Conservation (phyloP, 2,888 invertebrate species). For the Epistrophe eligans region DNA sequence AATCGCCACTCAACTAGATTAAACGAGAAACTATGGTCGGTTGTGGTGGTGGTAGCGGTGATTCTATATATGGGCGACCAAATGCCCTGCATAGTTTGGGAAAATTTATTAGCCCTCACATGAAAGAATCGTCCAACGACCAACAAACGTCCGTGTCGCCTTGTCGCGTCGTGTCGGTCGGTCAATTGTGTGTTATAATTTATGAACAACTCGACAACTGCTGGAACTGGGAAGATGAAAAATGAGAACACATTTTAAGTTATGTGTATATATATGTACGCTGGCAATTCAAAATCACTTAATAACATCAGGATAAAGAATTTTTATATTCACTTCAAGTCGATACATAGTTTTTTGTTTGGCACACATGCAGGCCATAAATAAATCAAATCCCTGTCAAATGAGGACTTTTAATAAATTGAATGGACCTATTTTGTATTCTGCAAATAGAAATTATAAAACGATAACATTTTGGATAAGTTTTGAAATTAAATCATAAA, state of each 20-base stretch:
- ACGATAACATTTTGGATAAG: constrained; percentile 44
- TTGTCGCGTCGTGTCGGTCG: constrained; percentile 42
- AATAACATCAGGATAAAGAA: constrained; percentile 56
- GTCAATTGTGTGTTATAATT: constrained; percentile 73
- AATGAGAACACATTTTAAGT: constrained; percentile 65
- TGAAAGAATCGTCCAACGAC: constrained; percentile 38
- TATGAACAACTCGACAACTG: constrained; percentile 56
- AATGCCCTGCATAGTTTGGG: constrained; percentile 6
- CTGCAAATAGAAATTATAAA: constrained; percentile 53
- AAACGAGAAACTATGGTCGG: constrained; percentile 76
- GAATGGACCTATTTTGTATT: constrained; percentile 48
- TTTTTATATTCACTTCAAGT: constrained; percentile 71
- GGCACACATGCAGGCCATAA: constrained; percentile 50
- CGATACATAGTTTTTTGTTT: constrained; percentile 34
- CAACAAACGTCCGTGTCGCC: neutral
- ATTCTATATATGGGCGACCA: constrained; percentile 9
- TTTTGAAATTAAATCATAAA: constrained; percentile 15
- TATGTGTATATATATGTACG: neutral
- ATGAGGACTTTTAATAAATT: constrained; percentile 29
- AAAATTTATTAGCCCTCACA: constrained; percentile 67
- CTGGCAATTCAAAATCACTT: constrained; percentile 71
- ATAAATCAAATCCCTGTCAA: constrained; percentile 65
- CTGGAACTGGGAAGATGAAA: constrained; percentile 53
- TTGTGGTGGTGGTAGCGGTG: constrained; percentile 16
- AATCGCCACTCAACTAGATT: constrained; percentile 84